Evolutionary conservation across 2,888 invertebrate species (phyloP).

Genomic region (Pachymerium ferrugineum): DNA sequence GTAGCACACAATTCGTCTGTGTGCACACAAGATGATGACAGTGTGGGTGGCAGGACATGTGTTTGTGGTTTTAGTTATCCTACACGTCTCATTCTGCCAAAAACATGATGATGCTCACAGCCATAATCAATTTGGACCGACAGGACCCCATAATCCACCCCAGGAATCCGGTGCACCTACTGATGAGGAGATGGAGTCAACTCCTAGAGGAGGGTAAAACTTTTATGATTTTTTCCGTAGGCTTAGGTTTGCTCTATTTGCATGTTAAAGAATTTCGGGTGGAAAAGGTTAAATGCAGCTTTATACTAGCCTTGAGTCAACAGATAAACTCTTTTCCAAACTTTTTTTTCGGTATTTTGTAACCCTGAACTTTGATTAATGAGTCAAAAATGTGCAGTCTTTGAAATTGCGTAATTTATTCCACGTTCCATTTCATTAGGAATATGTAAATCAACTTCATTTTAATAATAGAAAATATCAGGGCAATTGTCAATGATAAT

Average conservation of each 20-base stretch:
- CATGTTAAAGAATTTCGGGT: background rate
- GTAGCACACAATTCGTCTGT: background rate
- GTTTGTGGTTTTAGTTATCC: background rate
- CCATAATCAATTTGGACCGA: constrained; percentile 10
- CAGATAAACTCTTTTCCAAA: background rate
- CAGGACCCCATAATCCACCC: background rate
- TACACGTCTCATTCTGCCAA: background rate
- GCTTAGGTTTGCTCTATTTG: background rate
- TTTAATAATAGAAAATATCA: too few species aligned
- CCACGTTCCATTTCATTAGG: too few species aligned
- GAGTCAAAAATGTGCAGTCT: background rate
- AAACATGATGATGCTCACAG: background rate
- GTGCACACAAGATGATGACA: background rate
- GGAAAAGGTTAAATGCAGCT: background rate
- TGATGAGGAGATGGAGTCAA: background rate
- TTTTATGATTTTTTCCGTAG: background rate
- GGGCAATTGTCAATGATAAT: too few species aligned
- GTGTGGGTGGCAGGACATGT: background rate
- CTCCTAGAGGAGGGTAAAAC: background rate
- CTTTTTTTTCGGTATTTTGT: background rate
- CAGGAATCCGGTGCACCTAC: background rate
- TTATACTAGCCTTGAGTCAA: background rate
- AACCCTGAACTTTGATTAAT: background rate
- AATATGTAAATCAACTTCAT: too few species aligned
- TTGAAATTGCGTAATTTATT: background rate